Conservation (phyloP, 2,797 vertebrate genomes). For the Eulemur coronatus region DNA sequence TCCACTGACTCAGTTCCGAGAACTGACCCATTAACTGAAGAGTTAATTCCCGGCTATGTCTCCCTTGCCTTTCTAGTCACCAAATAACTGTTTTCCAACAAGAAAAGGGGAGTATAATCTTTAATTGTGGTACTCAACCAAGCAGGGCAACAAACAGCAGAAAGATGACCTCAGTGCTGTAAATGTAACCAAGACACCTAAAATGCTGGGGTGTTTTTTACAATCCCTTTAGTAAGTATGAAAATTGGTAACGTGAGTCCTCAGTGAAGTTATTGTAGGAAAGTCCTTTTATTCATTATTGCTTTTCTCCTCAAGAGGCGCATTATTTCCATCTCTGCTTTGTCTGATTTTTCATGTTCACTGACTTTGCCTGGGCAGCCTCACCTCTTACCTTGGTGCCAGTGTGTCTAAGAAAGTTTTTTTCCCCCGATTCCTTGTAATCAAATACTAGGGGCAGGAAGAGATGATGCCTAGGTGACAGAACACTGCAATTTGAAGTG, state of each 20-base stretch:
- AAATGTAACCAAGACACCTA: slow-evolving; percentile 70
- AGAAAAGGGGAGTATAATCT: slow-evolving; percentile 76
- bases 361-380: slow-evolving; percentile 71
- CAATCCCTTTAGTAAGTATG: slow-evolving; percentile 68
- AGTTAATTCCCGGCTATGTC: slow-evolving; percentile 58
- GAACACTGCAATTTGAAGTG: slow-evolving; percentile 74
- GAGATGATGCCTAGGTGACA: slow-evolving; percentile 78
- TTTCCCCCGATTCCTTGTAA: slow-evolving; percentile 72
- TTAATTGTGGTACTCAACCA: slow-evolving; percentile 72
- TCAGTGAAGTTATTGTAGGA: slow-evolving; percentile 80
- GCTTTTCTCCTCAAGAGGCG: slow-evolving; percentile 86
- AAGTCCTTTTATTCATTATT: slow-evolving; percentile 85
- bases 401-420: slow-evolving; percentile 72
- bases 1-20: slow-evolving; percentile 57
- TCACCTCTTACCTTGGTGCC: slow-evolving; percentile 79
- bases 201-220: slow-evolving; percentile 74
- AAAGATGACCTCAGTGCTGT: slow-evolving; percentile 72
- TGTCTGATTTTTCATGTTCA: slow-evolving; percentile 79
- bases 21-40: slow-evolving; percentile 57
- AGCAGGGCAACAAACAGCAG: slow-evolving; percentile 75
- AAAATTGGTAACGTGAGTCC: slow-evolving; percentile 74
- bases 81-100: slow-evolving; percentile 74
- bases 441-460: slow-evolving; percentile 69
- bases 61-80: slow-evolving; percentile 70
- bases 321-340: slow-evolving; percentile 83